phyloP scores from a whole-genome alignment of 1,140 invertebrate species.

The Ips typographus region DNA sequence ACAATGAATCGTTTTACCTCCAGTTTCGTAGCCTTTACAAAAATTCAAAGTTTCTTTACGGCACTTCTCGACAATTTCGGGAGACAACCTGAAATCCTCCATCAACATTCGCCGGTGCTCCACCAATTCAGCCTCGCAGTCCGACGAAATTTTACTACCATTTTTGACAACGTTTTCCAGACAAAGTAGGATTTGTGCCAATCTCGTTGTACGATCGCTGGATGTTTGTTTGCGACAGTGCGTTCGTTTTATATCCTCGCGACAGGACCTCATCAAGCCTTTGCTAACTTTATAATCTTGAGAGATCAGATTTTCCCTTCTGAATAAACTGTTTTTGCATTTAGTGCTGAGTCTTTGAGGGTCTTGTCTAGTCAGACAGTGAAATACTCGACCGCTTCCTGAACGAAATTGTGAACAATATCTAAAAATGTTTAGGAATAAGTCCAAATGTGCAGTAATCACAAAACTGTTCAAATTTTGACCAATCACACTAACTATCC shows the following conservation, averaged over 20 bases:
- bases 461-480: too few relatives aligned
- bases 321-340: slow-evolving; percentile 82
- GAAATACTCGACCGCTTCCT: slow-evolving; percentile 81
- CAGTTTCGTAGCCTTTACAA: slow-evolving; percentile 68
- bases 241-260: slow-evolving; percentile 84
- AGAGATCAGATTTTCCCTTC: slow-evolving; percentile 83
- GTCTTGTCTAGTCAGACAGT: slow-evolving; percentile 89
- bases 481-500: too few relatives aligned
- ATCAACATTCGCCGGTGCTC: slow-evolving; percentile 88
- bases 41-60: slow-evolving; percentile 78
- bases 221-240: slow-evolving; percentile 73
- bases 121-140: slow-evolving; percentile 85
- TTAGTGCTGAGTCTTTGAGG: slow-evolving; percentile 69
- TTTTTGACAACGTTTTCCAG: slow-evolving; percentile 84
- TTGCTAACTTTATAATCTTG: slow-evolving; percentile 90
- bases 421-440: slow-evolving; percentile 9
- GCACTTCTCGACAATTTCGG: slow-evolving; percentile 88
- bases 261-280: slow-evolving; percentile 84
- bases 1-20: slow-evolving; percentile 92
- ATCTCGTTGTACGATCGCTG: slow-evolving; percentile 78
- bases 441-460: too few relatives aligned
- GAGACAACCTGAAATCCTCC: slow-evolving; percentile 89
- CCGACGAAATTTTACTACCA: slow-evolving; percentile 67
- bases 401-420: slow-evolving; percentile 65
- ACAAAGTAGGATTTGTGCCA: slow-evolving; percentile 91